Conservation (phyloP, 2,888 invertebrate genomes). For the Tyria jacobaeae region DNA sequence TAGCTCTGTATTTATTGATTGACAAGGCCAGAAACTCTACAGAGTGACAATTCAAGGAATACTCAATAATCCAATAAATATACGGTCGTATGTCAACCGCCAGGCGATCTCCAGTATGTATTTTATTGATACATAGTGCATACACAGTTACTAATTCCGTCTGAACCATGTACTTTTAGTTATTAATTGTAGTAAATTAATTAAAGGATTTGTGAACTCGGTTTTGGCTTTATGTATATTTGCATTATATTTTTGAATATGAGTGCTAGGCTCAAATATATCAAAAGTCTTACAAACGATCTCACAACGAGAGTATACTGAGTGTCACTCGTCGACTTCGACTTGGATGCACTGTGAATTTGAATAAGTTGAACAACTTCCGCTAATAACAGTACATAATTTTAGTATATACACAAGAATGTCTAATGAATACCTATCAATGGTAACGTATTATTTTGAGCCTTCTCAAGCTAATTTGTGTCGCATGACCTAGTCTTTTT, state of each 20-base stretch:
- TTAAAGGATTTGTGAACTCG: too few relatives aligned
- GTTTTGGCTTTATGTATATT: too few relatives aligned
- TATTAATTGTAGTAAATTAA: too few relatives aligned
- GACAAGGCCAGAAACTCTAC: too few relatives aligned
- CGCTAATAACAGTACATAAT: background rate
- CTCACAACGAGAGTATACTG: background rate
- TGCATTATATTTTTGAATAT: background rate
- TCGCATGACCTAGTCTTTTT: background rate
- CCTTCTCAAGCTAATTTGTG: background rate
- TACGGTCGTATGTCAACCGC: too few relatives aligned
- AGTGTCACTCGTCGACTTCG: background rate
- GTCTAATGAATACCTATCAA: background rate
- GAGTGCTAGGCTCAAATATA: background rate
- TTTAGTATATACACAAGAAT: background rate
- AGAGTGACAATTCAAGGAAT: too few relatives aligned
- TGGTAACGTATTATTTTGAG: background rate
- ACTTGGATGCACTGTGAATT: background rate
- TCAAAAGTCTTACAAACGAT: background rate
- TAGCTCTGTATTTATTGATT: too few relatives aligned
- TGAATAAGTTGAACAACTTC: background rate
- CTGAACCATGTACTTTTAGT: too few relatives aligned
- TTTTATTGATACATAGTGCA: too few relatives aligned
- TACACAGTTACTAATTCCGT: too few relatives aligned
- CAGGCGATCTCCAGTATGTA: too few relatives aligned
- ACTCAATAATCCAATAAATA: too few relatives aligned